These are phyloP conservation scores for Clytia hemisphaerica DNA, from an alignment of 30 jellyfish, hydroid and myxozoan species.

Conservation along the genomic window DNA sequence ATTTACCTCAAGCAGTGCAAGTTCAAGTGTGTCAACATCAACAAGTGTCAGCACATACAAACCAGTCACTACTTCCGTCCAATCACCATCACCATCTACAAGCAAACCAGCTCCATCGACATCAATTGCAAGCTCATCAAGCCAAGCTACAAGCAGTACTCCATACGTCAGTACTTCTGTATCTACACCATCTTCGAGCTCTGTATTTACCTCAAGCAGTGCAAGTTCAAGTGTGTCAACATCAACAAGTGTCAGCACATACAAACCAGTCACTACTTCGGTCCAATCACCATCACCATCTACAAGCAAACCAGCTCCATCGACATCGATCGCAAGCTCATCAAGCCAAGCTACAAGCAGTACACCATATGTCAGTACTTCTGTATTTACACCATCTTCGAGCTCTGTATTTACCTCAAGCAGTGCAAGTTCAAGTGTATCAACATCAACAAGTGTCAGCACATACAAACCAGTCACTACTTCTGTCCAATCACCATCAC, in stretches of 20 bases:
- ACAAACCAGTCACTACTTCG: too few species aligned
- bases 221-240: too few species aligned
- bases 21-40: background rate
- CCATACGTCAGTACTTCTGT: too few species aligned
- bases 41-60: background rate
- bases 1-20: conserved; percentile 1
- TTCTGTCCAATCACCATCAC: background rate
- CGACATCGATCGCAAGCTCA: conserved; percentile 18
- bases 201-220: too few species aligned
- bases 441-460: background rate
- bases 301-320: background rate
- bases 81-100: conserved; percentile 4
- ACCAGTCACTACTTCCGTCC: background rate
- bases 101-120: background rate
- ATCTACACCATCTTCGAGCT: too few species aligned
- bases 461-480: background rate
- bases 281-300: too few species aligned
- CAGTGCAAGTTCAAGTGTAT: conserved; percentile 3
- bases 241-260: too few species aligned
- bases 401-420: background rate
- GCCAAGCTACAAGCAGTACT: background rate
- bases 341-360: background rate
- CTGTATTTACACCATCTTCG: background rate
- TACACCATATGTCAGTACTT: conserved; percentile 6
- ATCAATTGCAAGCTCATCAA: background rate